phyloP scores from a whole-genome alignment of 2,113 vertebrate genomes.

The Anguilla rostrata region DNA sequence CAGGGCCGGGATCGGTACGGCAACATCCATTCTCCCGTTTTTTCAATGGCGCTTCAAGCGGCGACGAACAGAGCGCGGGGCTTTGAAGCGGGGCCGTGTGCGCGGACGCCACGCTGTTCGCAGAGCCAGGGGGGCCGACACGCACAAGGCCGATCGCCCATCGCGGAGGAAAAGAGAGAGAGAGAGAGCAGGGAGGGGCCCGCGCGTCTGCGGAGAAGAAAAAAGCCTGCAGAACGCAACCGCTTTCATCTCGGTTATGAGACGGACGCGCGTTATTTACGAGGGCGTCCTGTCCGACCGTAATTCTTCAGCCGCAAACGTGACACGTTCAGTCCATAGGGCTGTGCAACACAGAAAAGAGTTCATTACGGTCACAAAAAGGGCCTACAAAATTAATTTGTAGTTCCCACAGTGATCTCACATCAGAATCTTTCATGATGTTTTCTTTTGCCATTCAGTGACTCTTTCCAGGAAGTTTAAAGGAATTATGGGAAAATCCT shows the following conservation, averaged over 20 bases:
- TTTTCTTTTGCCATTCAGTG: too few species aligned
- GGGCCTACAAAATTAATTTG: too few species aligned
- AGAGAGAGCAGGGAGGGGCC: not conserved
- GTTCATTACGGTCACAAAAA: too few species aligned
- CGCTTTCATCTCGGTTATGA: not conserved
- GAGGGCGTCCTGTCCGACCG: not conserved
- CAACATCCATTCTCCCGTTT: not conserved
- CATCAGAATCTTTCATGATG: too few species aligned
- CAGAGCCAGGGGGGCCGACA: not conserved
- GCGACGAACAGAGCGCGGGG: not conserved
- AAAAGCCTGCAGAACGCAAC: not conserved
- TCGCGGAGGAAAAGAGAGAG: not conserved
- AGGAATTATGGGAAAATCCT: too few species aligned
- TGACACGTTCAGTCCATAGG: not conserved
- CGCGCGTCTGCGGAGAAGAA: not conserved
- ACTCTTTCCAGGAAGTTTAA: too few species aligned
- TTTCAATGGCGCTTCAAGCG: not conserved
- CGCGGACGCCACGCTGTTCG: not conserved
- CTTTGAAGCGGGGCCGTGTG: not conserved
- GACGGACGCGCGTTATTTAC: not conserved
- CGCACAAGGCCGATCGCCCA: not conserved
- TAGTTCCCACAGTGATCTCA: too few species aligned
- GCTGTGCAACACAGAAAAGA: too few species aligned
- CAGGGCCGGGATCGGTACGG: not conserved
- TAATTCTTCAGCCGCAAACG: not conserved